Base-by-base conservation (phyloP, 2,888 invertebrate genomes). In the Helicoverpa assulta region DNA sequence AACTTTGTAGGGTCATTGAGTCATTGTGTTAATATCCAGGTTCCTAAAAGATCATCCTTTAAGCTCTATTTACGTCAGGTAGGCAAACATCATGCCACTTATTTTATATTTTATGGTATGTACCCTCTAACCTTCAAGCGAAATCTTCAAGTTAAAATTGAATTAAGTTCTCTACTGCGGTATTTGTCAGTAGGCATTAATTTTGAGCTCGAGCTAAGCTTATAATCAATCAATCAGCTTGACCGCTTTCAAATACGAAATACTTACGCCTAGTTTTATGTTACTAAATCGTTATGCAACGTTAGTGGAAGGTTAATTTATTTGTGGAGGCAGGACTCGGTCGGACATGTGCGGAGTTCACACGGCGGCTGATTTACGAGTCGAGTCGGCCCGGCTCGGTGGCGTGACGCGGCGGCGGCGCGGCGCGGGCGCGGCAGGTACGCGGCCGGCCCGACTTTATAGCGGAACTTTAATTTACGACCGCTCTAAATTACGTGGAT, bases 401-500 rank as follows among this genome's bases (percentile, higher is more conserved):
- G 60, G 76, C 77, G 78, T 67, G 77, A 74, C 81, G 85, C 78
- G 81, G 81, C 85, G 82, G 83, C 87, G 89, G 78, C 81, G 86
- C 81, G 85, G 86, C 84, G 87, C 85, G 86, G 90, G 87, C 90
- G 90, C 88, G 94, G 92, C 93, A 93, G 93, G 93, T 92, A 94
- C 93, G 91, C 88, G 89, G 87, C 88, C 90, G 85, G 90, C 88
- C 86, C 90, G 89, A 90, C 89, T 94, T 94, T 95, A 95, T 92
- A 93, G 94, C 94, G 91, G 94, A 95, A 95, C 95, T 93, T 91
- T 94, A 93, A 95, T 95, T 95, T 95, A 95, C 90, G 86, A 90
- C 92, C 89, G 94, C 95, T 93, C 95, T 95, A 95, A 95, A 95
- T 95, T 93, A 95, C 94, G 93, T 95, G 94, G 95, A 95, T 95